Evolutionary conservation across 2,888 invertebrate species (phyloP).

Genomic region (Athetis lepigone): DNA sequence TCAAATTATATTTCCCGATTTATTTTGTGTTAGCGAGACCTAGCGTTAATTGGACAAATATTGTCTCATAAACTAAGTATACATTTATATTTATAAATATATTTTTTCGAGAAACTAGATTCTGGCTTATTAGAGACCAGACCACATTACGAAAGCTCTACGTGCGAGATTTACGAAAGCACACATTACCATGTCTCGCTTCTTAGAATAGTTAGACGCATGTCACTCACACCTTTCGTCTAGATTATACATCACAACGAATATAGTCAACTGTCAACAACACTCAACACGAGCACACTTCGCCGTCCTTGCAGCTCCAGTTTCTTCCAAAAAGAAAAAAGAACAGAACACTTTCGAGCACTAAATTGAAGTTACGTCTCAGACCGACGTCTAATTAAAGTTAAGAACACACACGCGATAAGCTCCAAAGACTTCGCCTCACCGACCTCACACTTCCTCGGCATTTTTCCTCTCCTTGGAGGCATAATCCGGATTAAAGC

Average conservation of each 20-base stretch:
- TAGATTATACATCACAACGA: conserved; percentile 23
- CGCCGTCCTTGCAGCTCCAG: not conserved
- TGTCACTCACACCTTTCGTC: conserved; percentile 26
- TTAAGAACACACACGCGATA: conserved; percentile 54
- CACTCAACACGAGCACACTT: conserved; percentile 16
- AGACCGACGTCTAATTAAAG: conserved; percentile 58
- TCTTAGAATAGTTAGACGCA: conserved; percentile 32
- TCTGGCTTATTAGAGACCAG: not conserved
- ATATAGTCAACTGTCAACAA: conserved; percentile 34
- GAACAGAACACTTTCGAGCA: conserved; percentile 14
- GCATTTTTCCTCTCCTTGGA: conserved; percentile 49
- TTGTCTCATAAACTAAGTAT: not conserved
- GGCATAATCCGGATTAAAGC: conserved; percentile 61
- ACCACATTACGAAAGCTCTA: not conserved
- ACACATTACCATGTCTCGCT: conserved; percentile 17
- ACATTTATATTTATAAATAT: not conserved
- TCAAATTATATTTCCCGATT: too few species aligned
- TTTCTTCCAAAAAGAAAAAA: conserved; percentile 8
- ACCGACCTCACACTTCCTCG: conserved; percentile 51
- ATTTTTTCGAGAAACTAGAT: not conserved
- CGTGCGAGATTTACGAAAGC: conserved; percentile 3
- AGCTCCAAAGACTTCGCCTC: conserved; percentile 45
- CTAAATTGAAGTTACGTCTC: conserved; percentile 32
- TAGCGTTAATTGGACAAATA: not conserved
- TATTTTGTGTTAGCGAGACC: too few species aligned